Percentiles rank a stretch among this genome's conserved stretches.
Conservation (phyloP, 1,140 invertebrate genomes). For the Drosophila burlai region DNA sequence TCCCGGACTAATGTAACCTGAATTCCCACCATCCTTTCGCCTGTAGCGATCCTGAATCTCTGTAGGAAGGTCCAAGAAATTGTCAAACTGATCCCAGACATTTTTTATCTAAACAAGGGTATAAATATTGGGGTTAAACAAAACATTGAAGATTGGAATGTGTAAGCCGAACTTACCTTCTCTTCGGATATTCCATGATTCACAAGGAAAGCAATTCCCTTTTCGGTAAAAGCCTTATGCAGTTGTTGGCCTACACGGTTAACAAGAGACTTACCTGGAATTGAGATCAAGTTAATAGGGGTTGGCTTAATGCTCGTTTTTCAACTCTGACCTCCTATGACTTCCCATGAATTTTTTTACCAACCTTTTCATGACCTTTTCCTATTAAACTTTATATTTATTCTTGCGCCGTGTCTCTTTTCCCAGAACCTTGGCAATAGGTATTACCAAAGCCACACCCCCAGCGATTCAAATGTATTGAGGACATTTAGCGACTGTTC, state of each 20-base stretch:
- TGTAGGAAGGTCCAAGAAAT: conserved; percentile 88
- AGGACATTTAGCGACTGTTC: too few species aligned
- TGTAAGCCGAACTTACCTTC: conserved; percentile 86
- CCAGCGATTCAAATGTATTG: too few species aligned
- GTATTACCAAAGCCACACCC: too few species aligned
- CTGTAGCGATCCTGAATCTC: conserved; percentile 87
- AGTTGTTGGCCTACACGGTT: conserved; percentile 89
- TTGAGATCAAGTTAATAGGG: background rate
- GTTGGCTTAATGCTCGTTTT: too few species aligned
- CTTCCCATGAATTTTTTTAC: background rate
- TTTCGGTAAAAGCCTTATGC: conserved; percentile 88
- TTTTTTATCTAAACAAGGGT: conserved; percentile 86
- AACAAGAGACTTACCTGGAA: conserved; percentile 86
- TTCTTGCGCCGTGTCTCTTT: too few species aligned
- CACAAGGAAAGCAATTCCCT: conserved; percentile 90
- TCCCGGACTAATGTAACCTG: conserved; percentile 88
- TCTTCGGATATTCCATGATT: conserved; percentile 91
- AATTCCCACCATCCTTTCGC: conserved; percentile 86
- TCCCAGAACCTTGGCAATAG: too few species aligned
- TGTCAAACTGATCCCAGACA: conserved; percentile 88
- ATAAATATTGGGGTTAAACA: background rate
- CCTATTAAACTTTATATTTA: too few species aligned
- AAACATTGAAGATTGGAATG: conserved; percentile 16
- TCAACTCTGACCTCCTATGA: background rate
- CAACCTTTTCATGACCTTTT: too few species aligned